Evolutionary conservation across 2,113 vertebrate species (phyloP), one percentile per base, ranked within the genome.

Genomic region (Xiphophorus couchianus): DNA sequence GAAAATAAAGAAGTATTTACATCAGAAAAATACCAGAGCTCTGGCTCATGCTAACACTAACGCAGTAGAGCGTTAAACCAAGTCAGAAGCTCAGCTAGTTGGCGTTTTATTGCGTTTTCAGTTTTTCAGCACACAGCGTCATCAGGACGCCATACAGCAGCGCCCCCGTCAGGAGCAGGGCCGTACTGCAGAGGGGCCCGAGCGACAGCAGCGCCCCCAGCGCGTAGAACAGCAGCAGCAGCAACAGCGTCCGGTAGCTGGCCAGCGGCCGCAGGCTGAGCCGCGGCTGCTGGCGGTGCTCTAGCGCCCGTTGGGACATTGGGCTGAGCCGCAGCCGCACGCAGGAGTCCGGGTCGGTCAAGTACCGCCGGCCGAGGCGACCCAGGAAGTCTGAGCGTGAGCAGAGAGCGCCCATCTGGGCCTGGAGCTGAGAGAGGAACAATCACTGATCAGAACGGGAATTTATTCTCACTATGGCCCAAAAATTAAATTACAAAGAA

Each of bases 241-340:
- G 86, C 63, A 95, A 22, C 0, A 99, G 89, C 0, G 94, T 96
- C 74, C 94, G 90, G 93, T 97, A 99, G 92, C 96, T 99, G 74
- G 96, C 98, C 89, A 99, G 93, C 54, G 91, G 92, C 0, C 98
- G 95, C 71, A 99, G 94, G 75, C 96, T 97, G 74, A 99, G 91
- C 22, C 96, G 84, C 0, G 96, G 95, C 0, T 69, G 90, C 0
- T 73, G 77, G 0, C 9, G 74, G 42, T 63, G 10, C n/a, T 83
- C 90, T 1, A 61, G 25, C 0, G 4, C 0, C 5, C 44, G 81
- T 28, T 72, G 86, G 0, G 76, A 71, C 25, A 71, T 0, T 0
- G 96, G 96, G 73, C 95, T 97, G 2, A 71, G 92, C 76, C 80
- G 83, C 10, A 71, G 74, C 0, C 15, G 0, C 0, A 67, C 14